Evolutionary conservation across 53 echinoderm and acorn worm species (phyloP), one percentile per base, ranked within the genome.

Genomic region (Actinopyga echinites): DNA sequence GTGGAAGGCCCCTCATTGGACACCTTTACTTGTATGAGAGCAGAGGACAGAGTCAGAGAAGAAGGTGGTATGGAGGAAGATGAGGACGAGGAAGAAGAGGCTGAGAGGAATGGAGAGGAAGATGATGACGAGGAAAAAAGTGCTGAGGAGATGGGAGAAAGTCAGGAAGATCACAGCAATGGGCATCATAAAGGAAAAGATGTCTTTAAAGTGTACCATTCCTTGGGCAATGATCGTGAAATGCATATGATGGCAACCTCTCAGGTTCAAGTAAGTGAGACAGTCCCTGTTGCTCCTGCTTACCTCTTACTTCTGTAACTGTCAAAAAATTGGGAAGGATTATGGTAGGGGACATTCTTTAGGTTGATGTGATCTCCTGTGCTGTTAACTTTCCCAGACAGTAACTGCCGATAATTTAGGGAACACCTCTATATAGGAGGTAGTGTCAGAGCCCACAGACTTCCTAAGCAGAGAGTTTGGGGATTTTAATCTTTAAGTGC

Each of bases 201-300:
- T 28, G 26, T 54, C 7, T 63, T 86, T 23, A 68, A 71, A 12
- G 93, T 93, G 53, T 86, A 90, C 49, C 91, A 93, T 75, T 96
- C 93, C 42, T 52, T 96, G 4, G 32, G 56, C 2, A 92, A 93
- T 73, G 52, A 84, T 29, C 55, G 87, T 57, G 40, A 80, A n/a
- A 84, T 81, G 8, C 95, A 95, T 67, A 95, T 95, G 95, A 95
- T 95, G 95, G 71, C 73, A 9, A 82, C 73, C 19, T 83, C 79
- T 30, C 52, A 66, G 32, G 71, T 29, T 29, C 30, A 85, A 88
- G 95, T 95, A 89, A 42, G 65, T 26, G 15, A 15, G 49, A 49
- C 49, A 49, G 0, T 49, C 56, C 12, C 6, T 43, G 19, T 79
- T 17, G 25, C 24, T 61, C 44, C n/a, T n/a, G n/a, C n/a, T n/a